A percentile compares a stretch with the other conserved stretches of the same genome.
These are phyloP conservation scores for Ceratina calcarata DNA, from an alignment of 1,140 invertebrate genomes.

Conservation along the genomic window DNA sequence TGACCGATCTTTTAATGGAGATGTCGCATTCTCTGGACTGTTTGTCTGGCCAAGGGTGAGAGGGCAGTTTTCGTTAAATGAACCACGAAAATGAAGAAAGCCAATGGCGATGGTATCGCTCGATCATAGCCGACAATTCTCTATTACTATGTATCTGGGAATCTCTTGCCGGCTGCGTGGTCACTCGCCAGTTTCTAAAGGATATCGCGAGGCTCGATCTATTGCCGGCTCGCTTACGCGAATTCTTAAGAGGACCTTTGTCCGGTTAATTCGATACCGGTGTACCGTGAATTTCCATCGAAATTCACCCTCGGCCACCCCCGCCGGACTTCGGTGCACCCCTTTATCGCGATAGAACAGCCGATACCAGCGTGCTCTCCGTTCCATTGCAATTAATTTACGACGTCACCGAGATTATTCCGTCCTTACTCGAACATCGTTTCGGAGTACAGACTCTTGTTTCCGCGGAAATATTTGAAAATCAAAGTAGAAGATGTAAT, in stretches of 20 bases:
- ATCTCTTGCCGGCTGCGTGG: constrained; percentile 67
- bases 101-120: constrained; percentile 67
- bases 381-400: constrained; percentile 25
- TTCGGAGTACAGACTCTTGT: not conserved
- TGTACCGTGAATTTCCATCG: constrained; percentile 44
- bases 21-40: no score
- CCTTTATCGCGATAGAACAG: constrained; percentile 7
- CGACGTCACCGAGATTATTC: not conserved
- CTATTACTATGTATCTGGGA: constrained; percentile 76
- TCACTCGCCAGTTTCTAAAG: constrained; percentile 65
- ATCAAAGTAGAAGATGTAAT: not conserved
- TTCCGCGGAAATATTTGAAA: not conserved
- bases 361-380: constrained; percentile 3
- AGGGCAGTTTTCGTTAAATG: constrained; percentile 63
- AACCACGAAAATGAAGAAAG: constrained; percentile 67
- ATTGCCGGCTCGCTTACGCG: constrained; percentile 61
- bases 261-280: constrained; percentile 48
- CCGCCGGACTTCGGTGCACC: not conserved
- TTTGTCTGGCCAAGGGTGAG: no score
- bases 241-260: constrained; percentile 56
- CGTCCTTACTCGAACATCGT: not conserved
- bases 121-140: constrained; percentile 76
- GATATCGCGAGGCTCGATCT: constrained; percentile 67
- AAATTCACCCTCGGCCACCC: constrained; percentile 16
- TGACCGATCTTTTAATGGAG: no score